Evolutionary conservation across 2,888 invertebrate genomes (phyloP), one percentile per base, ranked within the genome.

Genomic region (Metopia argyrocephala): DNA sequence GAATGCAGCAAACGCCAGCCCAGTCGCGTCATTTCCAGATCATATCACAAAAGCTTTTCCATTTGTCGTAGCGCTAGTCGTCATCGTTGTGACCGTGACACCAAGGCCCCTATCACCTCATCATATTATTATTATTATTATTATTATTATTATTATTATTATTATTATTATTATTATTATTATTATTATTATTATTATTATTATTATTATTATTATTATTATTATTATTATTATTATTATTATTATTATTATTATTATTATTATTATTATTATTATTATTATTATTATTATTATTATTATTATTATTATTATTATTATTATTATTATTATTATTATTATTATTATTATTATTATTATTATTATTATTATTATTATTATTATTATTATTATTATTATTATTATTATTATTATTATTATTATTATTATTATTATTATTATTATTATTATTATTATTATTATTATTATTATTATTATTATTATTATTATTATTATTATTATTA

Each of bases 61-160:
- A 9, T 38, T 38, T 9, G 38, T 38, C 38, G 6, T n/a, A n/a
- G n/a, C n/a, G n/a, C n/a, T n/a, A n/a, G n/a, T n/a, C n/a, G n/a
- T n/a, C n/a, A n/a, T n/a, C n/a, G n/a, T n/a, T n/a, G n/a, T n/a
- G n/a, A n/a, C n/a, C n/a, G n/a, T n/a, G n/a, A n/a, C n/a, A n/a
- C n/a, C n/a, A n/a, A n/a, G n/a, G n/a, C n/a, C n/a, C n/a, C n/a
- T n/a, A n/a, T n/a, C n/a, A n/a, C n/a, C 5, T 38, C 6, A 6
- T 5, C 38, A n/a, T 12, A 46, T 46, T 46, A 46, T 46, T 46
- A 46, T 46, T 46, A 46, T 46, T 46, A 46, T 46, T 46, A 46
- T 46, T 46, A 46, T 46, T 46, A 46, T 46, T 46, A 46, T 46
- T 46, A 46, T 46, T 46, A 46, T 46, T 46, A 46, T 46, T 46